These are phyloP conservation scores for Dryadula phaetusa DNA, from an alignment of 2,888 invertebrate genomes.

Conservation along the genomic window DNA sequence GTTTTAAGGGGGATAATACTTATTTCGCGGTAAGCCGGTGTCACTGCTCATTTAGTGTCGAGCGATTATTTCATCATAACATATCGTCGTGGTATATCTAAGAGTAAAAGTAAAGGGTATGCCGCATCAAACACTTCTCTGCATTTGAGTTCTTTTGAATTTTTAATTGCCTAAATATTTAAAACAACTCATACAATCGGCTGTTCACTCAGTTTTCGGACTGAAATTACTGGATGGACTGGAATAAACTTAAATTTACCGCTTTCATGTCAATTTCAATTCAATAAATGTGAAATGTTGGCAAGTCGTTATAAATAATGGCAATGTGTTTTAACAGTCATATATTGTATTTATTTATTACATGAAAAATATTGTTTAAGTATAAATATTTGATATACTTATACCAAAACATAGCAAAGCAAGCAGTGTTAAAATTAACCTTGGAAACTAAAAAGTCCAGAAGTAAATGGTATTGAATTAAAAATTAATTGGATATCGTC, in stretches of 20 bases:
- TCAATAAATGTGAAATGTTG: neutral
- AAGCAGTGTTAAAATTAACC: too few relatives aligned
- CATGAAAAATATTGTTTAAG: too few relatives aligned
- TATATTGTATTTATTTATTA: neutral
- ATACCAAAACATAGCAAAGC: too few relatives aligned
- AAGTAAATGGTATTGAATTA: too few relatives aligned
- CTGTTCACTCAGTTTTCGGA: neutral
- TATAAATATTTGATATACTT: too few relatives aligned
- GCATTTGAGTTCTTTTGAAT: neutral
- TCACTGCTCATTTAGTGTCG: constrained; percentile 24
- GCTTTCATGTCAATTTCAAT: neutral
- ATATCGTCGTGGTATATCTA: neutral
- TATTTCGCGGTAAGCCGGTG: constrained; percentile 29
- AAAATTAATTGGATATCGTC: too few relatives aligned
- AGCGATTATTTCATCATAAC: constrained; percentile 14
- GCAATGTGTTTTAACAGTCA: neutral
- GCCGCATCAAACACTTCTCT: neutral
- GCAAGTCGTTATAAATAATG: neutral
- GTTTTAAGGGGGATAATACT: constrained; percentile 29
- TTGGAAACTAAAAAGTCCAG: too few relatives aligned
- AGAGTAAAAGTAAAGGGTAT: neutral
- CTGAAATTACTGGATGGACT: neutral
- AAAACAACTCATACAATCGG: neutral
- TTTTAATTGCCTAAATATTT: neutral
- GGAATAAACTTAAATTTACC: neutral